A percentile compares a stretch with the other conserved stretches of the same genome.
phyloP scores from a whole-genome alignment of 2,888 invertebrate genomes.

The Heliconius ismenius region DNA sequence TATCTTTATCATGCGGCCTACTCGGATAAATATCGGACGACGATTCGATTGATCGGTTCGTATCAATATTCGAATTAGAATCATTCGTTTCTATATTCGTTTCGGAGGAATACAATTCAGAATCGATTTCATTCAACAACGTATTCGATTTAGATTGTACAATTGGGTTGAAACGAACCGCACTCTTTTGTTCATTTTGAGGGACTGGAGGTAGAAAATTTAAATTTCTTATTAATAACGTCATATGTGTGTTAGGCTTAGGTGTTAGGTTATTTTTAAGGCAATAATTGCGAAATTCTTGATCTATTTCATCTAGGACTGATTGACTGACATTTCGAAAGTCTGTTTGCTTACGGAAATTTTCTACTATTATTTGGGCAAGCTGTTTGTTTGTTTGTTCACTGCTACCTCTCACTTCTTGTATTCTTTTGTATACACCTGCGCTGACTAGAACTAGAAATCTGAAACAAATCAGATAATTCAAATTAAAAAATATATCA shows the following conservation, averaged over 20 bases:
- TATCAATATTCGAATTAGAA: conserved; percentile 67
- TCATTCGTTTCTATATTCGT: conserved; percentile 59
- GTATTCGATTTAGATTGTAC: conserved; percentile 79
- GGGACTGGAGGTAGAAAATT: conserved; percentile 88
- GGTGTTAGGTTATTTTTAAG: conserved; percentile 80
- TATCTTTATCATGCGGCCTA: conserved; percentile 82
- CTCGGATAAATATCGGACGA: conserved; percentile 71
- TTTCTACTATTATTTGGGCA: conserved; percentile 89
- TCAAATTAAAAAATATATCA: not conserved
- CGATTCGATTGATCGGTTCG: conserved; percentile 70
- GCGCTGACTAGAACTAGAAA: conserved; percentile 93
- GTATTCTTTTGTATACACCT: conserved; percentile 91
- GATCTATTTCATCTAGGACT: conserved; percentile 90
- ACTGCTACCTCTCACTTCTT: conserved; percentile 86
- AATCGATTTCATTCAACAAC: conserved; percentile 70
- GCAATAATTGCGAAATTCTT: conserved; percentile 90
- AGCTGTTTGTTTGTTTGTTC: conserved; percentile 92
- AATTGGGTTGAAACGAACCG: conserved; percentile 84
- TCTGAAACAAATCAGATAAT: conserved; percentile 59
- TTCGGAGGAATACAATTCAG: conserved; percentile 67
- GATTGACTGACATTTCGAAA: conserved; percentile 92
- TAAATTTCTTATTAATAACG: conserved; percentile 92
- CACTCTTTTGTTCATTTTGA: conserved; percentile 48
- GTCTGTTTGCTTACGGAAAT: conserved; percentile 90
- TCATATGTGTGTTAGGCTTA: conserved; percentile 90